phyloP scores from a whole-genome alignment of 1,140 invertebrate species.

The Bombus polaris region DNA sequence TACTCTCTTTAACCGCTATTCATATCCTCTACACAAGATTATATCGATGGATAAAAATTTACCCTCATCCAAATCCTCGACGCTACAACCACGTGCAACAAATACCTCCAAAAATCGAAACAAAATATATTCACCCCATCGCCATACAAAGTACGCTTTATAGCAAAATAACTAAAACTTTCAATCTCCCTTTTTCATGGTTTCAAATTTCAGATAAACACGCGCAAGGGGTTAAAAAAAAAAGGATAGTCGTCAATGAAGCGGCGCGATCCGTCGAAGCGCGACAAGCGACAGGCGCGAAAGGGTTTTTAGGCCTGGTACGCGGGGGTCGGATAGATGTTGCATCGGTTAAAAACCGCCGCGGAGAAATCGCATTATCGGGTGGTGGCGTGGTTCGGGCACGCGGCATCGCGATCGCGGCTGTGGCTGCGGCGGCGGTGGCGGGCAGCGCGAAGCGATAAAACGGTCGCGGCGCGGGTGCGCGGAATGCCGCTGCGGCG shows the following conservation, averaged over 20 bases:
- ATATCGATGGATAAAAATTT: no score
- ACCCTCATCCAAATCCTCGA: no score
- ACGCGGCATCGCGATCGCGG: slow-evolving; percentile 22
- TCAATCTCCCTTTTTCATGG: not conserved
- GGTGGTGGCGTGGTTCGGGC: slow-evolving; percentile 9
- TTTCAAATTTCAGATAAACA: not conserved
- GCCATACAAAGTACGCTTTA: not conserved
- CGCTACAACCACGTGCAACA: no score
- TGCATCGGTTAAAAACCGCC: slow-evolving; percentile 47
- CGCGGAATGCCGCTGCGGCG: slow-evolving; percentile 23
- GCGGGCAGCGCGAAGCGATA: slow-evolving; percentile 54
- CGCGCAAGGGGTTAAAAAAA: not conserved
- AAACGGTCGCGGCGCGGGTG: slow-evolving; percentile 55
- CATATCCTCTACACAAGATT: no score
- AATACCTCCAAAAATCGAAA: no score
- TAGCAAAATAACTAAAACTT: not conserved
- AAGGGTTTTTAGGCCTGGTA: not conserved
- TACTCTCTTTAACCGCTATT: no score
- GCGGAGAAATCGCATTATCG: slow-evolving; percentile 74
- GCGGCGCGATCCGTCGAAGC: not conserved
- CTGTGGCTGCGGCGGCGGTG: no score
- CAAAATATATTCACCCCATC: no score
- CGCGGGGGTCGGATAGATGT: not conserved
- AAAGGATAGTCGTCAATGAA: not conserved
- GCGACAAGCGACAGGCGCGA: not conserved